Base-by-base conservation (phyloP, 2,888 invertebrate species). In the Hypomecis atomaria region DNA sequence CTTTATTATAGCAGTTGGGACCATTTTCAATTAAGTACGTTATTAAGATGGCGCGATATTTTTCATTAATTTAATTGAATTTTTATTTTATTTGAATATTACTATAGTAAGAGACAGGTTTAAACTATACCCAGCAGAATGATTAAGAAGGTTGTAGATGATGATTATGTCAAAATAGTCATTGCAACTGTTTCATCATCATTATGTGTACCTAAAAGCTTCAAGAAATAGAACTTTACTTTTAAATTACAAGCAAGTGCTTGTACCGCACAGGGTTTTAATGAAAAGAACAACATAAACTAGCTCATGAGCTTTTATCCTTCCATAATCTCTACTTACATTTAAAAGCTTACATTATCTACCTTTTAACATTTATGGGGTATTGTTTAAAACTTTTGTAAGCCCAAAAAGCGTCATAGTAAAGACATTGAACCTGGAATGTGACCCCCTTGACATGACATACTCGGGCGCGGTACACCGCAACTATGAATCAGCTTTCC, bases 391-490 rank as follows among this genome's bases (percentile, higher is more conserved):
- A 83, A 78, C 78, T 79, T 76, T 82, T 78, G 77, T 80, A 75
- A 81, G 79, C 65, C 81, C 78, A 81, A 79, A 81, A 83, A 79
- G 79, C 82, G 78, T 86, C 85, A 83, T 81, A 74, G 74, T 7
- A 76, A 74, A 88, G 83, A 86, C 88, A 84, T 84, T 89, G 87
- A 88, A 88, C 90, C 81, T 88, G 82, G 79, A 73, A 76, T 79
- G 78, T 81, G 88, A 89, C 87, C 86, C 78, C 78, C 77, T 76
- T 79, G 82, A 83, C 85, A 83, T 77, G 76, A 75, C 79, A 76
- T 69, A 76, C 73, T 76, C 77, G 67, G 72, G 65, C 76, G 74
- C 72, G 70, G 75, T 78, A 77, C 73, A 75, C 76, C 76, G 73
- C 74, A 77, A 74, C 75, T 78, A 85, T 88, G 87, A 88, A 83